These are phyloP conservation scores for Drosophila nebulosa DNA, from an alignment of 1,140 invertebrate genomes.

Conservation along the genomic window DNA sequence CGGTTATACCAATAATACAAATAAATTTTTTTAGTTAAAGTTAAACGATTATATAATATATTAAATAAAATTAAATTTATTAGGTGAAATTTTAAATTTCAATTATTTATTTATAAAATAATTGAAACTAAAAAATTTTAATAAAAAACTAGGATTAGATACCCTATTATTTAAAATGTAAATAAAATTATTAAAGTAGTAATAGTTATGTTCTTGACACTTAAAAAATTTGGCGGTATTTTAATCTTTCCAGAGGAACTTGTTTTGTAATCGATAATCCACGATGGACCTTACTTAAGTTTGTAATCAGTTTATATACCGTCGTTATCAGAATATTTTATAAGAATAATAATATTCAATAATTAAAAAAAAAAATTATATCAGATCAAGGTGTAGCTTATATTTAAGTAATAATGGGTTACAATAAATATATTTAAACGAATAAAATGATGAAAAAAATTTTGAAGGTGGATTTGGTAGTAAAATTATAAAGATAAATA, in stretches of 20 bases:
- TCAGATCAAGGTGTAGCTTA: conserved; percentile 80
- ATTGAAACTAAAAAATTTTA: conserved; percentile 57
- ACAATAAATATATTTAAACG: conserved; percentile 34
- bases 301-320: too few species aligned
- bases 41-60: conserved; percentile 34
- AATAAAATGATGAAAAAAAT: conserved; percentile 31
- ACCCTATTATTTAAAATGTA: too few species aligned
- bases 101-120: conserved; percentile 24
- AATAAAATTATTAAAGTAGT: too few species aligned
- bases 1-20: too few species aligned
- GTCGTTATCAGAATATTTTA: conserved; percentile 80
- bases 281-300: too few species aligned
- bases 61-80: conserved; percentile 54
- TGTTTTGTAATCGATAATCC: conserved; percentile 83
- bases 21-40: too few species aligned
- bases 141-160: too few species aligned
- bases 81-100: conserved; percentile 66
- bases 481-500: conserved; percentile 38
- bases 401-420: conserved; percentile 38
- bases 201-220: conserved; percentile 82
- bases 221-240: conserved; percentile 83
- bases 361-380: conserved; percentile 79
- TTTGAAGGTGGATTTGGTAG: conserved; percentile 37
- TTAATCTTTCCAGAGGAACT: conserved; percentile 83
- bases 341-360: conserved; percentile 81